Evolutionary conservation across 2,797 vertebrate species (phyloP).

Genomic region (Pangasius sanitwongsei): DNA sequence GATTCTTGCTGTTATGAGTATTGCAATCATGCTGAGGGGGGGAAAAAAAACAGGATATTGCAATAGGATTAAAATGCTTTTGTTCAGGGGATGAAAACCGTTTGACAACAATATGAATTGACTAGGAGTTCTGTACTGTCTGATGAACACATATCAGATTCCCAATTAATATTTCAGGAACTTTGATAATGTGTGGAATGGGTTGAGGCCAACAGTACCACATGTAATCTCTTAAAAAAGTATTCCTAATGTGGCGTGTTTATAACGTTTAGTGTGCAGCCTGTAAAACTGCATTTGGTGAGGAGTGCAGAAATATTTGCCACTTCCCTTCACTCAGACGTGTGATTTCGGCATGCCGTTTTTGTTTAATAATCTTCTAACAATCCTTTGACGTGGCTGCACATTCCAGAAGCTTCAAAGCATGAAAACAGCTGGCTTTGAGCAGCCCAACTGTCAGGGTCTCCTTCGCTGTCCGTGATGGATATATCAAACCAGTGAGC

Average conservation of each 20-base stretch:
- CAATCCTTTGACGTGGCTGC: slow-evolving; percentile 78
- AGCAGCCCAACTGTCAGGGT: slow-evolving; percentile 80
- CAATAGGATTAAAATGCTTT: neutral
- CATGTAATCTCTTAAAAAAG: neutral
- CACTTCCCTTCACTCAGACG: slow-evolving; percentile 69
- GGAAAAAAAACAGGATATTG: slow-evolving; percentile 6
- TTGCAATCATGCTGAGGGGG: neutral
- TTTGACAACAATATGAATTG: neutral
- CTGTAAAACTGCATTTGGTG: neutral
- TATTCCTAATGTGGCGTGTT: neutral
- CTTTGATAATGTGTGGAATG: neutral
- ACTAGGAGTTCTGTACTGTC: neutral
- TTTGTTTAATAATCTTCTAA: slow-evolving; percentile 82
- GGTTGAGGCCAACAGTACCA: neutral
- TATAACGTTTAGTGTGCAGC: neutral
- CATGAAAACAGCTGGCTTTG: slow-evolving; percentile 83
- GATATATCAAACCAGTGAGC: slow-evolving; percentile 82
- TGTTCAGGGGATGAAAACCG: neutral
- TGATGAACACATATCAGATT: neutral
- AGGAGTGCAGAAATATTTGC: slow-evolving; percentile 34
- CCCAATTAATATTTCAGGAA: neutral
- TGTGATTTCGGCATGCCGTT: slow-evolving; percentile 76
- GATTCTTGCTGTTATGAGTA: slow-evolving; percentile 16
- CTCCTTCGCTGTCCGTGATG: slow-evolving; percentile 82
- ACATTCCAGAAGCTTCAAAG: slow-evolving; percentile 75